These are phyloP conservation scores for Acanthosepion lycidas DNA, from an alignment of 2,888 invertebrate genomes.

Conservation along the genomic window DNA sequence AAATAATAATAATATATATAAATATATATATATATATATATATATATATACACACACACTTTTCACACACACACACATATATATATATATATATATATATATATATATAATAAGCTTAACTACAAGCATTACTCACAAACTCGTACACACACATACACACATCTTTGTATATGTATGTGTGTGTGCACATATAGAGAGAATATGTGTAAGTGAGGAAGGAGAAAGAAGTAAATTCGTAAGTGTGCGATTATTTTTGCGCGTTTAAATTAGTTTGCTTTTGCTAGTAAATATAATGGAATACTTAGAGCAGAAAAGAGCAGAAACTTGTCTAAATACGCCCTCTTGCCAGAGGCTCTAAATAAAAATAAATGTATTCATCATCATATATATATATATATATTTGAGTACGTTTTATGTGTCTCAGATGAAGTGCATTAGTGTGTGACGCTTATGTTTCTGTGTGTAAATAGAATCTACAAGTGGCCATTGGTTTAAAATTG, in stretches of 20 bases:
- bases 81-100: neutral
- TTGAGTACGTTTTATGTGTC: neutral
- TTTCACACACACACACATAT: too few relatives aligned
- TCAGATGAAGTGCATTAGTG: neutral
- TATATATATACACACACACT: neutral
- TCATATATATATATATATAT: neutral
- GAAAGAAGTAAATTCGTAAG: too few relatives aligned
- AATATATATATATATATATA: too few relatives aligned
- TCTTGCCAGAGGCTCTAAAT: neutral
- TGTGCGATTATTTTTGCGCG: too few relatives aligned
- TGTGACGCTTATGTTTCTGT: neutral
- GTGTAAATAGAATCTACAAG: slow-evolving; percentile 2
- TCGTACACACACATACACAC: too few relatives aligned
- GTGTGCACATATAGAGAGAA: too few relatives aligned
- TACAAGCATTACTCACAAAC: too few relatives aligned
- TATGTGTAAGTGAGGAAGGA: too few relatives aligned
- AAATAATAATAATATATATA: too few relatives aligned
- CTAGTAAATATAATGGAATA: neutral
- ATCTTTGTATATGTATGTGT: too few relatives aligned
- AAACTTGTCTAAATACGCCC: neutral
- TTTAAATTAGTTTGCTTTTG: neutral
- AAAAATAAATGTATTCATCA: neutral
- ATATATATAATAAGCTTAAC: too few relatives aligned
- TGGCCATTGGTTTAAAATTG: neutral
- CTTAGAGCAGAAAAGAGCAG: neutral